Base-by-base conservation (phyloP, 64 coral and sea anemone species). In the Acropora yongei region DNA sequence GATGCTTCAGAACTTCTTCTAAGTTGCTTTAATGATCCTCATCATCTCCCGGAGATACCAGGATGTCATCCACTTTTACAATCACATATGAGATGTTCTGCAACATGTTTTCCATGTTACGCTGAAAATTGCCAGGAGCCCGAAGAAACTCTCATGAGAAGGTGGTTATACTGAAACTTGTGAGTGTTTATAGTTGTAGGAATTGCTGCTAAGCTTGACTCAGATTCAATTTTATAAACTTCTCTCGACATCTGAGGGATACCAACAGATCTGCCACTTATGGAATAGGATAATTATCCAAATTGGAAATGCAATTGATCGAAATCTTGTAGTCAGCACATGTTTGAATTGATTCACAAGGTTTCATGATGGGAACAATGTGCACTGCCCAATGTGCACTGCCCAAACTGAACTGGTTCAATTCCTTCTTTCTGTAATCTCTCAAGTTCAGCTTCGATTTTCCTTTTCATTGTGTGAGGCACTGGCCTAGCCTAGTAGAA, bases 91-190 rank as follows among this genome's bases (percentile, higher is more conserved):
- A 45, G 0, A 77, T 75, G 0, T 69, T 69, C 41, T 61, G 86
- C 3, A 88, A 45, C 6, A 88, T n/a, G 55, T 53, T 89, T 77
- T 88, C 69, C 13, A 88, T 88, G 11, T 61, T 87, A 11, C 84
- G 58, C 66, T 88, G 86, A 30, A 71, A 88, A 76, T 76, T 88
- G 14, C 30, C 87, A n/a, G 87, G 87, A 7, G 88, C 88, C 6
- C 57, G 79, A 13, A 75, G 16, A 48, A 89, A 5, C 78, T 43
- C 87, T 41, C 12, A 44, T 79, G 1, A 19, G 75, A 18, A 89
- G 74, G 12, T 57, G 49, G 16, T 77, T 89, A 20, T 89, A 89
- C 45, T 51, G 9, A 17, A 78, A 88, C 71, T 76, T 76, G 20
- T 83, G 68, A 12, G 86, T 88, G 5, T 49, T 76, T 8, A 73